Percentiles rank a stretch among this genome's conserved stretches.
Evolutionary conservation across 2,797 vertebrate genomes (phyloP).

Genomic region (Euthynnus affinis): DNA sequence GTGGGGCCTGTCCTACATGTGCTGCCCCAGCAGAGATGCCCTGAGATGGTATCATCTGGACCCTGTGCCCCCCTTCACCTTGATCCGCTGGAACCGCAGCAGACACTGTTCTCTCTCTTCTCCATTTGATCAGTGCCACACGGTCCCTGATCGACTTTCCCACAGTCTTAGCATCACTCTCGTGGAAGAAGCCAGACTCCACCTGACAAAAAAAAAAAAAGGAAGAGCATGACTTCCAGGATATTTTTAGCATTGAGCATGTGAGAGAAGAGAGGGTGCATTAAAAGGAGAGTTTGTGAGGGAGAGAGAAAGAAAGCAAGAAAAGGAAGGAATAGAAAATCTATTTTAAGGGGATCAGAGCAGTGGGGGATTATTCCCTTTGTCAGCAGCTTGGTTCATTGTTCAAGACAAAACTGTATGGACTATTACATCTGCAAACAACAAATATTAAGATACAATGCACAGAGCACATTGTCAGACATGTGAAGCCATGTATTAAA

Average conservation of each 20-base stretch:
- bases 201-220: constrained; percentile 84
- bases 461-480: neutral
- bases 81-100: constrained; percentile 77
- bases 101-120: constrained; percentile 91
- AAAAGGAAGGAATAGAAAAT: constrained; percentile 57
- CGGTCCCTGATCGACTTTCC: constrained; percentile 96
- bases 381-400: constrained; percentile 60
- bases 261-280: constrained; percentile 56
- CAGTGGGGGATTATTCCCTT: constrained; percentile 55
- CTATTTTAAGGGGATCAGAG: constrained; percentile 68
- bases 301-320: constrained; percentile 37
- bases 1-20: constrained; percentile 81
- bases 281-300: constrained; percentile 43
- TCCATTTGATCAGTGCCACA: constrained; percentile 95
- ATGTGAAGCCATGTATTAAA: neutral
- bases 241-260: constrained; percentile 67
- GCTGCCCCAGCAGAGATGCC: constrained; percentile 83
- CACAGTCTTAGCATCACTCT: constrained; percentile 94
- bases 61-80: constrained; percentile 76
- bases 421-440: constrained; percentile 33
- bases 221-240: constrained; percentile 51
- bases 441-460: neutral
- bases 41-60: constrained; percentile 76
- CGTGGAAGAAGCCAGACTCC: constrained; percentile 96
- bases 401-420: constrained; percentile 49